phyloP scores from a whole-genome alignment of 2,888 invertebrate species.

The Tubulanus polymorphus region DNA sequence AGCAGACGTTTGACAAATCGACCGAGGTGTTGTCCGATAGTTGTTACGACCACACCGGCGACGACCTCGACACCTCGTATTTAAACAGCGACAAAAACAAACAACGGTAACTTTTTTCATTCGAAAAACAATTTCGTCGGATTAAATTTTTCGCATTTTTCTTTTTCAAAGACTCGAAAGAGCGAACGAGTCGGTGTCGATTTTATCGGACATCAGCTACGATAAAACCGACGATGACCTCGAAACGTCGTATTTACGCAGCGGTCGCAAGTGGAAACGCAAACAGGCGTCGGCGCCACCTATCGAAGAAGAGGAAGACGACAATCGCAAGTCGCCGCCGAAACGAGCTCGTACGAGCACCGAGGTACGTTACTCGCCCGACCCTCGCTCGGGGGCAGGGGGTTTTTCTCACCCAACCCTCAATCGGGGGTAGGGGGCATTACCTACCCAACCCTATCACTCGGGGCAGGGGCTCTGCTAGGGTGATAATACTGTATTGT shows the following conservation, averaged over 20 bases:
- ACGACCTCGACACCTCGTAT: slow-evolving; percentile 64
- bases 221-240: slow-evolving; percentile 81
- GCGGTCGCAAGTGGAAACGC: slow-evolving; percentile 31
- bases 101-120: too few species aligned
- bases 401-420: too few species aligned
- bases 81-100: too few species aligned
- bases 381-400: too few species aligned
- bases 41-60: slow-evolving; percentile 72
- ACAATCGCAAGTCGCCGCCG: slow-evolving; percentile 38
- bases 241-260: slow-evolving; percentile 54
- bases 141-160: too few species aligned
- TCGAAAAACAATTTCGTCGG: too few species aligned
- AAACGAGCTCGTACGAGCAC: slow-evolving; percentile 60
- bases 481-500: too few species aligned
- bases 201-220: slow-evolving; percentile 67
- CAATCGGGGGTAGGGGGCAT: too few species aligned
- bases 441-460: too few species aligned
- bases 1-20: too few species aligned
- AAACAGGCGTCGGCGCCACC: slow-evolving; percentile 46
- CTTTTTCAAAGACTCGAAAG: slow-evolving; percentile 29
- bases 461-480: too few species aligned
- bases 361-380: too few species aligned
- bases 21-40: slow-evolving; percentile 73
- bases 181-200: slow-evolving; percentile 59
- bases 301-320: slow-evolving; percentile 31